Evolutionary conservation across 1,140 invertebrate species (phyloP), one percentile per base, ranked within the genome.

Genomic region (Trichonephila clavata): DNA sequence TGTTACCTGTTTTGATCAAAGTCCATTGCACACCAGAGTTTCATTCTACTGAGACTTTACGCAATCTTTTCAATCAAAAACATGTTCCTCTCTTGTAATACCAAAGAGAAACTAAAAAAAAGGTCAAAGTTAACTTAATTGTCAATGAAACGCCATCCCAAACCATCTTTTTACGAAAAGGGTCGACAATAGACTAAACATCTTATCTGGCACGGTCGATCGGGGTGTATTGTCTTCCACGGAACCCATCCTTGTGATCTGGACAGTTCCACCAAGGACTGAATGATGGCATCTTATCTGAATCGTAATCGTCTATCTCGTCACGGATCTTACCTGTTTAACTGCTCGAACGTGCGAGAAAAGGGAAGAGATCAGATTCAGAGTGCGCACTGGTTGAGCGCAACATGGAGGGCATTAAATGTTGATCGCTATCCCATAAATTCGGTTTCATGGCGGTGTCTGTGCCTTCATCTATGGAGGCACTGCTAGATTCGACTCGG

Each of bases 291-390:
- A 71, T 71, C 68, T 71, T 71, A 71, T 71, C 68, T 71, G 68
- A 6, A n/a, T 27, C n/a, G 27, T 71, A 24, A 71, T 71, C 68
- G 27, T 16, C 13, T 71, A 71, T 71, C 68, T 24, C 24, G 68
- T 71, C 68, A 71, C 27, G 68, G 68, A 71, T 71, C 68, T 71
- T 27, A 16, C n/a, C 68, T 71, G 68, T 71, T 71, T 71, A 32
- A 27, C 27, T 32, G 68, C 68, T 4, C n/a, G 68, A 71, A 27
- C 68, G 68, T 71, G 68, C 68, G 68, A 71, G 68, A 71, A 71
- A 32, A 14, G 14, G 27, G 24, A 24, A 16, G 27, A 68, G 14
- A 71, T 71, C 24, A 32, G 68, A 71, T 71, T 24, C 68, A 71
- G 68, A 32, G 21, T 8, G 63, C 2, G n/a, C 10, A n/a, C 63